These are phyloP conservation scores for Pocota personata DNA, from an alignment of 2,888 invertebrate genomes.

Conservation along the genomic window DNA sequence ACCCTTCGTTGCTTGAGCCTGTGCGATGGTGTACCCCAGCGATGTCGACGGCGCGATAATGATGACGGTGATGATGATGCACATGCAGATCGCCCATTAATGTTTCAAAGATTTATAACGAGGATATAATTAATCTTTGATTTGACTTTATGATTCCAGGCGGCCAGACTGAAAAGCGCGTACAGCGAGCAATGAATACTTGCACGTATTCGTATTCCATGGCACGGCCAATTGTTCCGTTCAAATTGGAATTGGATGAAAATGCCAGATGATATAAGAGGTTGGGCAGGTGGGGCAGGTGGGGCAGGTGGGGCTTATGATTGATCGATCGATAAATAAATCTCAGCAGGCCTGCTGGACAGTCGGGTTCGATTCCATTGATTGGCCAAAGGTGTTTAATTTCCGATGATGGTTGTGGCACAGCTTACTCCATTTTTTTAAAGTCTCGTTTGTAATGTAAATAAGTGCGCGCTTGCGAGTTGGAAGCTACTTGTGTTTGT, in stretches of 20 bases:
- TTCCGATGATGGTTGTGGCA: conserved; percentile 16
- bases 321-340: conserved; percentile 69
- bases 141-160: conserved; percentile 69
- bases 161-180: conserved; percentile 42
- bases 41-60: conserved; percentile 2
- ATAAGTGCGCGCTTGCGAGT: conserved; percentile 17
- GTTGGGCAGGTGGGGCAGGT: conserved; percentile 31
- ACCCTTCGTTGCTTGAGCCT: conserved; percentile 44
- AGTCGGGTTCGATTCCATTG: conserved; percentile 48
- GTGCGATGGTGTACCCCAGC: conserved; percentile 1
- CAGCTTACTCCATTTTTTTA: conserved; percentile 35
- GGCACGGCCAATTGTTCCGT: conserved; percentile 55
- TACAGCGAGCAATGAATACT: conserved; percentile 47
- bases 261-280: conserved; percentile 41
- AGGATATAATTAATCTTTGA: conserved; percentile 73
- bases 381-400: conserved; percentile 65
- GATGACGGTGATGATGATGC: conserved; percentile 52
- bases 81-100: conserved; percentile 69
- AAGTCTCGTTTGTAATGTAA: conserved; percentile 43
- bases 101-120: conserved; percentile 67
- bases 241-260: conserved; percentile 50
- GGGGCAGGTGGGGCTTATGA: conserved; percentile 59
- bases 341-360: conserved; percentile 35
- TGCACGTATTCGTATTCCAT: conserved; percentile 47
- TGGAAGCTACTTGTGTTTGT: conserved; percentile 54